These are phyloP conservation scores for Morphnarchus princeps DNA, from an alignment of 2,113 vertebrate genomes.

Conservation along the genomic window DNA sequence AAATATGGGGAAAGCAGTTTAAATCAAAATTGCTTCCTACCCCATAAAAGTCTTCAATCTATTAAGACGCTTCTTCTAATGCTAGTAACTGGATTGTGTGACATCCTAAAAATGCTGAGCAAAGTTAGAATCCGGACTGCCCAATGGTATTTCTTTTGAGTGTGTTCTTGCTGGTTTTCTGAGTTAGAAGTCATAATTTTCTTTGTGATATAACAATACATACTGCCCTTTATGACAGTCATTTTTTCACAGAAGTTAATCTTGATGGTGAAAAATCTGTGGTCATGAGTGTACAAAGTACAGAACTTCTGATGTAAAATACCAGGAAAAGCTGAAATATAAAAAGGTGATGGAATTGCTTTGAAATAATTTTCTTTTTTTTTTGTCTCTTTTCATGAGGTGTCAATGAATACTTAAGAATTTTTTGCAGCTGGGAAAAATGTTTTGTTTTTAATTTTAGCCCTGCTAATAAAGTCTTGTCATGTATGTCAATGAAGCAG, in stretches of 20 bases:
- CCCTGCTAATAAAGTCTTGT: conserved; percentile 40
- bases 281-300: background rate
- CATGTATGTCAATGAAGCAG: conserved; percentile 32
- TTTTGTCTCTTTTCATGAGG: background rate
- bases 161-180: background rate
- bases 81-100: background rate
- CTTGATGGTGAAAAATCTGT: background rate
- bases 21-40: background rate
- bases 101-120: background rate
- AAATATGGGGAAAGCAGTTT: background rate
- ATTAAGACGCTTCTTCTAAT: background rate
- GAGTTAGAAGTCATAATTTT: background rate
- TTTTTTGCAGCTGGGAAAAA: background rate
- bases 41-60: background rate
- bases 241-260: background rate
- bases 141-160: background rate
- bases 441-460: conserved; percentile 50
- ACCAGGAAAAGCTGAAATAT: background rate
- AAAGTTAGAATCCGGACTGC: background rate
- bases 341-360: background rate
- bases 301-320: background rate
- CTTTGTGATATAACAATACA: background rate
- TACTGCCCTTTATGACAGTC: background rate
- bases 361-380: background rate
- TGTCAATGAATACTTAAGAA: background rate